Evolutionary conservation across 1,140 invertebrate species (phyloP).

Genomic region (Bilobella aurantiaca): DNA sequence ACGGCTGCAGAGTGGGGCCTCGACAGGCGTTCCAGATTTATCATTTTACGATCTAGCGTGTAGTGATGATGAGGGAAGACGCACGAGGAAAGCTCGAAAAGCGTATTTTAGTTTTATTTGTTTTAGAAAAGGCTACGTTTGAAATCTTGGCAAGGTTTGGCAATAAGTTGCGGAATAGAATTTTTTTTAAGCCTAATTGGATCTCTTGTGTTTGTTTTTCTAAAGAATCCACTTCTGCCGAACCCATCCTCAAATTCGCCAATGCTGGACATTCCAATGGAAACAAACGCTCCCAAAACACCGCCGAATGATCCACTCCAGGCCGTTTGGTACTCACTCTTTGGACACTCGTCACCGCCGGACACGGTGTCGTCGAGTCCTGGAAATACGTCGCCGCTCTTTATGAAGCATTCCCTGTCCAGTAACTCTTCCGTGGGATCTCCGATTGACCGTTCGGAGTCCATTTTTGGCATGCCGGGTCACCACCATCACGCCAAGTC

Average conservation of each 20-base stretch:
- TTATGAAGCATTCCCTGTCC: conserved; percentile 23
- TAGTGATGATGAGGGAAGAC: neutral
- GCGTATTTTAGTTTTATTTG: no score
- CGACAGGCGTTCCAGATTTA: neutral
- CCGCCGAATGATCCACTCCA: conserved; percentile 33
- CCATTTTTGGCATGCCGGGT: conserved; percentile 16
- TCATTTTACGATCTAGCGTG: neutral
- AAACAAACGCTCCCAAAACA: conserved; percentile 29
- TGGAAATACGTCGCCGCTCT: conserved; percentile 33
- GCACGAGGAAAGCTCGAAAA: neutral
- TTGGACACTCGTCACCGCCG: conserved; percentile 30
- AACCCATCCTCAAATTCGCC: conserved; percentile 32
- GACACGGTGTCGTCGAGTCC: conserved; percentile 25
- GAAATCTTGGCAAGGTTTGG: neutral
- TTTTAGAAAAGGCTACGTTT: no score
- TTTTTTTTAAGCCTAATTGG: neutral
- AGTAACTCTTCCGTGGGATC: conserved; percentile 18
- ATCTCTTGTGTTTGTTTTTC: conserved; percentile 11
- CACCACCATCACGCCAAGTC: conserved; percentile 7
- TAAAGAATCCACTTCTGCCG: conserved; percentile 32
- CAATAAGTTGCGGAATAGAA: neutral
- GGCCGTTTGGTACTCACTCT: conserved; percentile 35
- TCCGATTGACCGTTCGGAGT: conserved; percentile 21
- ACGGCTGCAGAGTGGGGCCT: neutral
- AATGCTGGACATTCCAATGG: conserved; percentile 32